Evolutionary conservation across 2,797 vertebrate species (phyloP).

Genomic region (Periophthalmus magnuspinnatus): DNA sequence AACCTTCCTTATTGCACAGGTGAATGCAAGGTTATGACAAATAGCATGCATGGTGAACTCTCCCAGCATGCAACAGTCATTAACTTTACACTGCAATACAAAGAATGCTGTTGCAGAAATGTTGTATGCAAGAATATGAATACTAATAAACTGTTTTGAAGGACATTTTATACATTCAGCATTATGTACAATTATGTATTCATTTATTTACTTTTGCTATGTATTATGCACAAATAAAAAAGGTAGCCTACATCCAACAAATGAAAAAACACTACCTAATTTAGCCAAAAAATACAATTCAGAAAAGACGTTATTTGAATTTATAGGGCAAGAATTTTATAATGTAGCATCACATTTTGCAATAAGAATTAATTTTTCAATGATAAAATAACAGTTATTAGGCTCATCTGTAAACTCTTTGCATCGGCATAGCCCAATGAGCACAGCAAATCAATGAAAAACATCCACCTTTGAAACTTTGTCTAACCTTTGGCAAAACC

Average conservation of each 20-base stretch:
- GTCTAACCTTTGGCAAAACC: background rate
- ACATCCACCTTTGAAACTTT: no score
- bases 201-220: background rate
- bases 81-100: background rate
- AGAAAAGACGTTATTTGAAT: background rate
- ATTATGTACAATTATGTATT: background rate
- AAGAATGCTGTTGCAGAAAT: background rate
- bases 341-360: no score
- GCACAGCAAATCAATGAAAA: no score
- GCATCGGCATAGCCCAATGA: no score
- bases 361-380: background rate
- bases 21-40: background rate
- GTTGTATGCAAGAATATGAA: background rate
- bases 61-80: slow-evolving; percentile 35
- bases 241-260: no score
- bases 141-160: background rate
- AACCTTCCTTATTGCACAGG: background rate
- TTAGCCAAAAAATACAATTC: background rate
- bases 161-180: no score
- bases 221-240: no score
- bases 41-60: background rate
- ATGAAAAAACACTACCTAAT: no score
- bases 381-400: background rate
- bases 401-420: no score
- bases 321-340: no score